Percentiles rank a stretch among this genome's conserved stretches.
phyloP scores from a whole-genome alignment of 2,797 vertebrate genomes.

The Helostoma temminkii region DNA sequence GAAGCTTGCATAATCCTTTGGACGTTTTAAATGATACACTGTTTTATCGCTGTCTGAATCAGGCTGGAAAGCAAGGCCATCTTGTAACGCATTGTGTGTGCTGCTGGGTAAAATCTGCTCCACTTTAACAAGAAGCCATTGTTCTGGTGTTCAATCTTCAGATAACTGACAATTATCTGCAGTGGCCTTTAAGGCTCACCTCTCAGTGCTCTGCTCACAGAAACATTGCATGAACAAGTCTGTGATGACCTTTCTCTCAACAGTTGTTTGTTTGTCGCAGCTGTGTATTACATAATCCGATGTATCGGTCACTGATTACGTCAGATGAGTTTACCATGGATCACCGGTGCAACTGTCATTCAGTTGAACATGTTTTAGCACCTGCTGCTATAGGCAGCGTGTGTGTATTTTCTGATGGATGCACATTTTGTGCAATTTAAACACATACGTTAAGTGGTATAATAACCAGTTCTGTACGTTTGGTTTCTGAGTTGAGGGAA shows the following conservation, averaged over 20 bases:
- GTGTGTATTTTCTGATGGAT: no score
- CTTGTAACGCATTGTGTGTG: constrained; percentile 5
- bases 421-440: no score
- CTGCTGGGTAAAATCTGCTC: constrained; percentile 27
- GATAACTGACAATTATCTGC: constrained; percentile 44
- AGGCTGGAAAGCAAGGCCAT: constrained; percentile 1
- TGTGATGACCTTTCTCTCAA: constrained; percentile 30
- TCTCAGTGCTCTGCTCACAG: constrained; percentile 19
- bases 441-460: no score
- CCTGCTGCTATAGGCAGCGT: constrained; percentile 13
- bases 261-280: constrained; percentile 11
- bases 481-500: no score
- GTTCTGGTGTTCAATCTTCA: constrained; percentile 23
- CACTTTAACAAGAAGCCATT: constrained; percentile 28
- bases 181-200: constrained; percentile 15
- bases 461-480: no score
- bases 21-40: constrained; percentile 11
- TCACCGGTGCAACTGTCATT: constrained; percentile 17
- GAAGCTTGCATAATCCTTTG: constrained; percentile 18
- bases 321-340: constrained; percentile 16
- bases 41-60: constrained; percentile 12
- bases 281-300: constrained; percentile 34
- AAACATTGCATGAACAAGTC: constrained; percentile 36
- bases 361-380: constrained; percentile 19
- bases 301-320: constrained; percentile 33